A percentile compares a stretch with the other conserved stretches of the same genome.
These are phyloP conservation scores for Peromyscus aztecus DNA, from an alignment of 2,797 vertebrate genomes.

Conservation along the genomic window DNA sequence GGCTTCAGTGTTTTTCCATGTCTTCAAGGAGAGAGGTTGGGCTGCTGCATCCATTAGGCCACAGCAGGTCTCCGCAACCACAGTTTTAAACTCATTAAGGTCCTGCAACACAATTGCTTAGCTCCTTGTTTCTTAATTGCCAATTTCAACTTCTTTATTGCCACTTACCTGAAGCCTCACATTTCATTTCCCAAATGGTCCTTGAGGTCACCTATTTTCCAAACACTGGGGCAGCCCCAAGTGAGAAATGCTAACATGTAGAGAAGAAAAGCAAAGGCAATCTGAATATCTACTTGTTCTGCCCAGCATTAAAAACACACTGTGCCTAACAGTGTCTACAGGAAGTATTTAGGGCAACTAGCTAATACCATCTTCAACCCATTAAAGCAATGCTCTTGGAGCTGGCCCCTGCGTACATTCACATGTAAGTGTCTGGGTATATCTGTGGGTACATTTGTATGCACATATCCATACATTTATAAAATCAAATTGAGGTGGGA, in stretches of 20 bases:
- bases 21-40: background rate
- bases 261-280: constrained; percentile 55
- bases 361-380: background rate
- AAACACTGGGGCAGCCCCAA: constrained; percentile 43
- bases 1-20: constrained; percentile 4
- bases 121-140: constrained; percentile 75
- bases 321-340: background rate
- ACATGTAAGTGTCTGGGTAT: background rate
- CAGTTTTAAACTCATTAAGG: constrained; percentile 71
- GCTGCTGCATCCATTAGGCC: constrained; percentile 19
- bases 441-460: background rate
- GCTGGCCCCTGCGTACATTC: background rate
- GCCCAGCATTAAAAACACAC: background rate
- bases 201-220: constrained; percentile 55
- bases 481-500: background rate
- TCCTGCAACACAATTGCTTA: constrained; percentile 64
- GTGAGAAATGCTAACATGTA: background rate
- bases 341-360: background rate
- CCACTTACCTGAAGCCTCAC: constrained; percentile 24
- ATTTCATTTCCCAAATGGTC: constrained; percentile 60
- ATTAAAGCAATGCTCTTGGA: background rate
- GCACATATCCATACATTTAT: background rate
- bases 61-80: constrained; percentile 54
- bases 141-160: constrained; percentile 67
- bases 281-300: constrained; percentile 49